Base-by-base conservation (phyloP, 2,888 invertebrate genomes). In the Argyresthia albistria region DNA sequence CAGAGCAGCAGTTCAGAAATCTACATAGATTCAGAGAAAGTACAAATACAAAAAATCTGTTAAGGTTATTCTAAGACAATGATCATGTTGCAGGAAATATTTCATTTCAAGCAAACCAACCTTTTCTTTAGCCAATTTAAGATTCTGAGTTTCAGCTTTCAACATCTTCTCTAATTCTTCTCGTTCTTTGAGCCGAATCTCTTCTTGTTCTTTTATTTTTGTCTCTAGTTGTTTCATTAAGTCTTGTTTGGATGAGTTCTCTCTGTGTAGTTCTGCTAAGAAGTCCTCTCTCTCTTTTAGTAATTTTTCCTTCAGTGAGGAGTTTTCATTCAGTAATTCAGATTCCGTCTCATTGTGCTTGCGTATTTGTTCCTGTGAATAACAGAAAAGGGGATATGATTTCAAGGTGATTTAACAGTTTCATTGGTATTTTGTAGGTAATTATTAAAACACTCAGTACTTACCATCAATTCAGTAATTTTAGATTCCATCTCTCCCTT, bases 231-330 rank as follows among this genome's bases (percentile, higher is more conserved):
- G 88, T 43, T 81, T 74, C 48, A 90, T 59, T 55, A 86, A 73
- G 54, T 83, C 83, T 58, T 90, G 81, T 71, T 89, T 90, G 1
- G 88, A 88, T 10, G 80, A 70, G 59, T 72, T 88, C 56, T 90
- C 90, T 56, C 83, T 70, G 35, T 73, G 77, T 39, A 90, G 61
- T 57, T 82, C 81, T 8, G 66, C 64, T 46, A 90, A 76, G 59
- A 90, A 90, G 48, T 89, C 84, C 50, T 80, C 71, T 54, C 88
- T 70, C 58, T 90, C 90, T 51, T 81, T 82, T 46, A 76, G 65
- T 3, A 90, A 63, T 55, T 88, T 88, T 42, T 80, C 72, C 55
- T 89, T 75, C 1, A 90, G 66, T 35, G 68, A 64, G 54, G 73
- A 72, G 59, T 90, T 89, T 62, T 89, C 88, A 51, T 73, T 65